Conservation (phyloP, 2,888 invertebrate genomes). For the Habrosyne pyritoides region DNA sequence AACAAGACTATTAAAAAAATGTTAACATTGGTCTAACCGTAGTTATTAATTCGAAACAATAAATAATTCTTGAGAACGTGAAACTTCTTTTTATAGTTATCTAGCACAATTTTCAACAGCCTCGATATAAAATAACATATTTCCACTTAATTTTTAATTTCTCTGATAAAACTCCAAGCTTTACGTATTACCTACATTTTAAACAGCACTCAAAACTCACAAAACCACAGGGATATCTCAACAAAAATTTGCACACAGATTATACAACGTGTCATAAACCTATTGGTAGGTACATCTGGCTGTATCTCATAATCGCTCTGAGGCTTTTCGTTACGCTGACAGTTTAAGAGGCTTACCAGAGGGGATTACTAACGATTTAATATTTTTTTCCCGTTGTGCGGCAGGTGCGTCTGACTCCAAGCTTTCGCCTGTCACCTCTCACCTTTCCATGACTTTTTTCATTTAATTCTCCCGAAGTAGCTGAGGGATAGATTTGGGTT, state of each 20-base stretch:
- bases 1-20: no score
- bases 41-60: no score
- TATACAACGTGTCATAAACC: conserved; percentile 30
- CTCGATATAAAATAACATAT: no score
- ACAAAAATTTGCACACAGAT: conserved; percentile 25
- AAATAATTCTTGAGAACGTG: no score
- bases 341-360: conserved; percentile 59
- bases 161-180: no score
- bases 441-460: conserved; percentile 42
- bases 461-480: conserved; percentile 42
- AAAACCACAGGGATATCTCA: background rate
- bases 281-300: conserved; percentile 35
- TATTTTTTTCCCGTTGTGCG: conserved; percentile 51
- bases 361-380: conserved; percentile 58
- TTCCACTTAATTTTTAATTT: no score
- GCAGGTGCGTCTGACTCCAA: conserved; percentile 37
- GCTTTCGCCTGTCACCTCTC: conserved; percentile 40
- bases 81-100: no score
- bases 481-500: conserved; percentile 29
- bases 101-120: no score
- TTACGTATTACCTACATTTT: no score
- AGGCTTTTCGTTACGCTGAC: conserved; percentile 47
- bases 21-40: no score
- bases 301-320: conserved; percentile 53
- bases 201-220: background rate